phyloP scores from a whole-genome alignment of 2,888 invertebrate species.

The Teleogryllus oceanicus region DNA sequence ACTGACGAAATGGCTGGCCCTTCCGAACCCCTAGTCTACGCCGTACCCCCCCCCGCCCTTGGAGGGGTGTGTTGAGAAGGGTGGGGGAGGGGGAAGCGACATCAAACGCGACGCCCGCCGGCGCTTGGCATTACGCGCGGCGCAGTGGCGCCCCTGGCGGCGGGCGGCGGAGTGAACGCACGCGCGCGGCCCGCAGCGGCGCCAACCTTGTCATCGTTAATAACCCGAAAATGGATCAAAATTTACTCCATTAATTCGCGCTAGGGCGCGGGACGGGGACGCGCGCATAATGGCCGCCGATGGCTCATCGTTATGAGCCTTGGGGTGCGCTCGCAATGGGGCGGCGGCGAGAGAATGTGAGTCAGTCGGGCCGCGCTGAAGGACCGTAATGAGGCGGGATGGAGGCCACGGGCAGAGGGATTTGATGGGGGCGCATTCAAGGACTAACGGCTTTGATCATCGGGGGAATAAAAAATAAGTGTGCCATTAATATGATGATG shows the following conservation, averaged over 20 bases:
- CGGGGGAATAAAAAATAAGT: no score
- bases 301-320: neutral
- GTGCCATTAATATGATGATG: no score
- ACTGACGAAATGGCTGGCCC: no score
- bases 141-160: neutral
- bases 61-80: no score
- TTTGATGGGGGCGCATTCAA: no score
- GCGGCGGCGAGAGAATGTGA: neutral
- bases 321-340: neutral
- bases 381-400: neutral
- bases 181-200: neutral
- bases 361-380: neutral
- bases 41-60: no score
- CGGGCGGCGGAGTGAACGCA: neutral
- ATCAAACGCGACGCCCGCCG: no score
- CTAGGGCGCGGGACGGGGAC: neutral
- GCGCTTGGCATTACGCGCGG: no score
- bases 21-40: no score
- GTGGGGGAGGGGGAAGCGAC: no score
- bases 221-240: neutral
- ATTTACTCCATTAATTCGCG: neutral
- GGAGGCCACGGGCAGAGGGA: neutral
- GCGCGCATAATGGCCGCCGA: neutral
- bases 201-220: constrained; percentile 1
- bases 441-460: no score